Base-by-base conservation (phyloP, 2,888 invertebrate species). In the Ephialtes manifestator region DNA sequence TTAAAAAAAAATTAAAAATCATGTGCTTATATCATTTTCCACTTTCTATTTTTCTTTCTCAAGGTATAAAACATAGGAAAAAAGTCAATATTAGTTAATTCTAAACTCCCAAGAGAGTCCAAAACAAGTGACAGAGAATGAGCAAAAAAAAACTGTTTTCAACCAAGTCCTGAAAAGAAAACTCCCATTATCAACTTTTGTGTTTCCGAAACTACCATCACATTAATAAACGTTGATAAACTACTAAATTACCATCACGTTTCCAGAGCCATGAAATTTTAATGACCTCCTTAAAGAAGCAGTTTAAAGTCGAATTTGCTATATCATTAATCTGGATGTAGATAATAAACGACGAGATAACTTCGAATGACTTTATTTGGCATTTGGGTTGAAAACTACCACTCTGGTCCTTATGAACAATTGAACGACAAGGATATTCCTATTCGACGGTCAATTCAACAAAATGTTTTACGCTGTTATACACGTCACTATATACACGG, bases 281-380 rank as follows among this genome's bases (percentile, higher is more conserved):
- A 63, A 4, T 35, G 15, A 8, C 35, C 60, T 31, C 4, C 4
- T 2, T 8, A 3, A 0, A 28, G n/a, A 60, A 60, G 15, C 31
- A 15, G 31, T 15, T 60, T 15, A 63, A 35, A 35, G 35, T 35
- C 15, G 58, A 60, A 31, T 60, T 63, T 63, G 35, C 35, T 31
- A n/a, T 39, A 39, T 39, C 35, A 35, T 15, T 35, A 35, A 35
- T 15, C 60, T 35, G 18, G n/a, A n/a, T 8, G 35, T n/a, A 31
- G 60, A 63, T 35, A n/a, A n/a, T 63, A 10, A 63, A 63, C 31
- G n/a, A 35, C 35, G 60, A 63, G 60, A 63, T 63, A 31, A 31
- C 60, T 63, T n/a, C 1, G 28, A 63, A n/a, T 10, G 35, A 31
- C 35, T 63, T 63, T 63, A 35, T 35, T 5, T 8, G n/a, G 15